Evolutionary conservation across 1,140 invertebrate species (phyloP), one percentile per base, ranked within the genome.

Genomic region (Lerema accius): DNA sequence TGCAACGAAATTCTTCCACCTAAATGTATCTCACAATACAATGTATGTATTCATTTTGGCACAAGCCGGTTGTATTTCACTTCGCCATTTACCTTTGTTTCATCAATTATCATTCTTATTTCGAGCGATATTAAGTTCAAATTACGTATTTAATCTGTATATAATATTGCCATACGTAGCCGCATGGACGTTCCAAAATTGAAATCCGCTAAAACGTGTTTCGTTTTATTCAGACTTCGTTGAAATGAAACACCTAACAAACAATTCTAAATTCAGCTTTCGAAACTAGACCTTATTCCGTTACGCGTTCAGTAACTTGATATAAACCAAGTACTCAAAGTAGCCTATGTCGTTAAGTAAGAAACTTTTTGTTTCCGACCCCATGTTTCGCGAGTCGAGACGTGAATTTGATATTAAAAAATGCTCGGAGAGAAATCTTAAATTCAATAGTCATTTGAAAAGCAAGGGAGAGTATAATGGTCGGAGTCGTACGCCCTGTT

Each of bases 401-500:
- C 85, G 83, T 88, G 82, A 73, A 85, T 85, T 83, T 73, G 79
- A 82, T 85, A 88, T 88, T 85, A 75, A 85, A 86, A 88, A 88
- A 86, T 84, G 77, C 78, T 82, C 73, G 73, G 76, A 76, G 78
- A 88, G 79, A 84, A 88, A 84, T 87, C 84, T 89, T 83, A 87
- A 86, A 89, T 89, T 86, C 82, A 89, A 87, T 87, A 84, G 84
- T 86, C 82, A 89, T 89, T 86, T 88, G 72, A 80, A 76, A 82
- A 80, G 77, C 68, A 74, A 81, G 82, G 84, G 81, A 76, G 82
- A 58, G 78, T 73, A 84, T 81, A 86, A 86, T 82, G 76, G 76
- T 75, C 40, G 62, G 32, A 76, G 78, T 78, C 74, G 79, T 82
- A 82, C 83, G 83, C 86, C 84, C 84, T 82, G 83, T 87, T 89